Base-by-base conservation (phyloP, 1,140 invertebrate genomes). In the Diabrotica undecimpunctata region DNA sequence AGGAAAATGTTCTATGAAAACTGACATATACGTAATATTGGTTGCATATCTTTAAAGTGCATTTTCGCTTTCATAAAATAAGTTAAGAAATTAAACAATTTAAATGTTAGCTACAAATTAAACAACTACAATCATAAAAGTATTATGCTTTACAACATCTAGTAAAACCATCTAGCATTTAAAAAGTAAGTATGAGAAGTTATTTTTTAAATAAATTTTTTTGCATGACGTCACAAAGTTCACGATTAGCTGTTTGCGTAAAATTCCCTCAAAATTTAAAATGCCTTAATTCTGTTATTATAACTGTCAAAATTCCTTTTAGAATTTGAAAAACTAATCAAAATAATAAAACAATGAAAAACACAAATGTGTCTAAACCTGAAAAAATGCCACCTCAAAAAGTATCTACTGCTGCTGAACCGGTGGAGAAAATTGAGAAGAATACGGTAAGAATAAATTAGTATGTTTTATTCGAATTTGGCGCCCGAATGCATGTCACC, bases 341-440 rank as follows among this genome's bases (percentile, higher is more conserved):
- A 39, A 39, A 55, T 14, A 55, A 7, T 35, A 9, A 55, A 39
- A 66, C n/a, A 12, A 67, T 67, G 66, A 67, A 67, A 52, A 37
- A 56, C 7, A 53, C 66, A 50, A 61, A 54, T 11, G 11, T 60
- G 9, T 12, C 10, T n/a, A 60, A 60, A 50, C 39, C 58, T 35
- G n/a, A 12, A 5, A 60, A 60, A 60, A 60, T 60, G 58, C n/a
- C 14, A 8, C 0, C 46, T 46, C 58, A 60, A 60, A 51, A 60
- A 35, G 10, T 60, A 0, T 10, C 14, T 39, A 35, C 12, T 60
- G 8, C 46, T n/a, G 39, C 13, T 25, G 58, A 60, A 35, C 11
- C 39, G 10, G n/a, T 50, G 7, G 58, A 60, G 5, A 60, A 60
- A 50, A n/a, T 25, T 5, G 58, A 60, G 9, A 60, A 60, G 14